Evolutionary conservation across 30 jellyfish, hydroid and myxozoan genomes (phyloP), one percentile per base, ranked within the genome.

Genomic region (Aurelia coerulea): DNA sequence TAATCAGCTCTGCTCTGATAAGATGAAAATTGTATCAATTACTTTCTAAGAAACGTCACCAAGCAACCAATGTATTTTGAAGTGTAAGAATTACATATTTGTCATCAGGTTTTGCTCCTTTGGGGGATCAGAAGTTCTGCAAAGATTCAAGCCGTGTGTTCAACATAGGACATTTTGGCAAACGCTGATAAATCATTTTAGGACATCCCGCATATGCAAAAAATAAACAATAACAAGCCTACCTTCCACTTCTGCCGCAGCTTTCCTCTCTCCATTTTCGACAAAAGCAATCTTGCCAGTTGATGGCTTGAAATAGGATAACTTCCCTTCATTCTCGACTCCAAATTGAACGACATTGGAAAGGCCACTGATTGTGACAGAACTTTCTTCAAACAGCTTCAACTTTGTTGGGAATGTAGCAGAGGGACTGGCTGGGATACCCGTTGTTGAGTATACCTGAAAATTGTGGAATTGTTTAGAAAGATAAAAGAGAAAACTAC

Each of bases 231-330:
- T 3, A 31, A 29, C 5, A 14, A 32, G 50, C 82, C 51, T 39
- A 90, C 97, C 97, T 90, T 83, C 97, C 6, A 90, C 53, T 69
- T 90, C 97, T 32, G 79, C 78, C 3, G 91, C 87, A 13, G 74
- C 90, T 41, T 76, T 81, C 29, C 73, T 58, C 11, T 59, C 75
- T 33, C 97, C 97, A 8, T 79, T 53, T 51, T 74, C 76, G 5
- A 74, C 86, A 62, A 90, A 90, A 5, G 88, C 81, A 1, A 83
- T 79, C 12, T 58, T 64, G 29, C 84, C 97, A 2, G 65, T 2
- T 11, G 83, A 23, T 14, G 94, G 90, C 17, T 54, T 41, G 23
- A 56, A 74, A 23, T 63, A 70, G 31, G 87, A 49, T 42, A 90
- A n/a, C 76, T 90, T 90, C 58, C 92, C 89, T 18, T 90, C 87